Percentiles rank a stretch among this genome's conserved stretches.
These are phyloP conservation scores for Volucella zonaria DNA, from an alignment of 2,888 invertebrate genomes.

Conservation along the genomic window DNA sequence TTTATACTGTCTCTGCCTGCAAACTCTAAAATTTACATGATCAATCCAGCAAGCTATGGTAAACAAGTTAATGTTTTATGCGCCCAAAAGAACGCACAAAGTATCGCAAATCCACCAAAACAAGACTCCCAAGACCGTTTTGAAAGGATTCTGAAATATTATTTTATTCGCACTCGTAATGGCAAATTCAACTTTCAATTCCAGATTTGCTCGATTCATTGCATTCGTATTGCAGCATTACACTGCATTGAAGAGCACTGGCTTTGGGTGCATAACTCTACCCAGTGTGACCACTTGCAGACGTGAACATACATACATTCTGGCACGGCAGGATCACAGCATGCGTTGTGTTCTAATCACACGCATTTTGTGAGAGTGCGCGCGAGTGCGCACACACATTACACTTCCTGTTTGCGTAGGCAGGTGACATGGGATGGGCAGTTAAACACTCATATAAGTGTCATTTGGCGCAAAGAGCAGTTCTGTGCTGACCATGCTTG, in stretches of 20 bases:
- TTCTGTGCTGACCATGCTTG: background rate
- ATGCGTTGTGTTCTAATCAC: conserved; percentile 72
- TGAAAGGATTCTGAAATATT: too few species aligned
- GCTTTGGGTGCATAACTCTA: background rate
- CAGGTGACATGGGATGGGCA: conserved; percentile 74
- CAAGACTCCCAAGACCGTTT: too few species aligned
- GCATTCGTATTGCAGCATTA: background rate
- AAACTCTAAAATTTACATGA: too few species aligned
- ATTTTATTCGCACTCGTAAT: background rate
- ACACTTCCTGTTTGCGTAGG: conserved; percentile 73
- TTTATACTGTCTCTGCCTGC: too few species aligned
- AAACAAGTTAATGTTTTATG: too few species aligned
- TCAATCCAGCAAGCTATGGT: too few species aligned
- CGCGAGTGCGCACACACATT: conserved; percentile 26
- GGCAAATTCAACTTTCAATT: conserved; percentile 38
- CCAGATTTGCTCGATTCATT: background rate
- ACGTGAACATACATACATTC: conserved; percentile 40
- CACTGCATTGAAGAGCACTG: background rate
- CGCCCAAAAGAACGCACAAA: too few species aligned
- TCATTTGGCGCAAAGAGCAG: conserved; percentile 60
- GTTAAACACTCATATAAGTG: conserved; percentile 72
- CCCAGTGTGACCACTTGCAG: conserved; percentile 13
- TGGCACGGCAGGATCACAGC: conserved; percentile 53
- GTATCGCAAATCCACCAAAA: too few species aligned
- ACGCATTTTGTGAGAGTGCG: conserved; percentile 34